Conservation (phyloP, 2,797 vertebrate genomes). For the Sternarchorhynchus goeldii region DNA sequence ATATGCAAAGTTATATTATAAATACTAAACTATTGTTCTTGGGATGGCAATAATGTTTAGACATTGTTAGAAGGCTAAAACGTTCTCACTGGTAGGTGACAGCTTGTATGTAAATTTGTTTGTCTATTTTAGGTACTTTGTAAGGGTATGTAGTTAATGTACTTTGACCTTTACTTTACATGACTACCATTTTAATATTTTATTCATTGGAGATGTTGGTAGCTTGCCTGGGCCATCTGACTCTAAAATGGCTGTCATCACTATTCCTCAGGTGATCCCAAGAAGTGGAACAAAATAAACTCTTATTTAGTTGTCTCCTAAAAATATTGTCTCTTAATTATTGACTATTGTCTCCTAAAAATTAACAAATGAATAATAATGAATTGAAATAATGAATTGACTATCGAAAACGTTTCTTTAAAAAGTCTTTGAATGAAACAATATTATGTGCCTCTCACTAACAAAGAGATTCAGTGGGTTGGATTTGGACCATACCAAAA, state of each 20-base stretch:
- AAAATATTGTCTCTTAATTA: slow-evolving; percentile 22
- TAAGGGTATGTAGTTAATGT: slow-evolving; percentile 64
- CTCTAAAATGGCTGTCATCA: slow-evolving; percentile 53
- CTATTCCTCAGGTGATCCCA: slow-evolving; percentile 30
- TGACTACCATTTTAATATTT: slow-evolving; percentile 50
- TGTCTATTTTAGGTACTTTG: slow-evolving; percentile 63
- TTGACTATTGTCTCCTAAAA: slow-evolving; percentile 59
- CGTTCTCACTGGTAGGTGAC: slow-evolving; percentile 60
- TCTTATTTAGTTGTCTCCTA: slow-evolving; percentile 55
- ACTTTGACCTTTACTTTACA: slow-evolving; percentile 47
- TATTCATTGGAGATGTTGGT: slow-evolving; percentile 35
- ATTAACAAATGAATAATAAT: background rate
- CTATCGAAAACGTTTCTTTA: slow-evolving; percentile 74
- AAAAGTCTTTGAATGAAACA: slow-evolving; percentile 75
- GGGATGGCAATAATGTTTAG: slow-evolving; percentile 40
- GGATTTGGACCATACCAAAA: no score
- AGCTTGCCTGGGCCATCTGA: slow-evolving; percentile 4
- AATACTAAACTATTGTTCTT: slow-evolving; percentile 50
- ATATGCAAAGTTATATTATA: slow-evolving; percentile 39
- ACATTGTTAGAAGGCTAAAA: slow-evolving; percentile 54
- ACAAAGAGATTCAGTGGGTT: background rate
- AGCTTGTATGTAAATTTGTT: slow-evolving; percentile 65
- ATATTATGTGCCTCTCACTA: slow-evolving; percentile 30
- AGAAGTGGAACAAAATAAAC: slow-evolving; percentile 4
- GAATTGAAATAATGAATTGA: slow-evolving; percentile 45